These are phyloP conservation scores for Macrotis lagotis DNA, from an alignment of 2,113 vertebrate genomes.

Conservation along the genomic window DNA sequence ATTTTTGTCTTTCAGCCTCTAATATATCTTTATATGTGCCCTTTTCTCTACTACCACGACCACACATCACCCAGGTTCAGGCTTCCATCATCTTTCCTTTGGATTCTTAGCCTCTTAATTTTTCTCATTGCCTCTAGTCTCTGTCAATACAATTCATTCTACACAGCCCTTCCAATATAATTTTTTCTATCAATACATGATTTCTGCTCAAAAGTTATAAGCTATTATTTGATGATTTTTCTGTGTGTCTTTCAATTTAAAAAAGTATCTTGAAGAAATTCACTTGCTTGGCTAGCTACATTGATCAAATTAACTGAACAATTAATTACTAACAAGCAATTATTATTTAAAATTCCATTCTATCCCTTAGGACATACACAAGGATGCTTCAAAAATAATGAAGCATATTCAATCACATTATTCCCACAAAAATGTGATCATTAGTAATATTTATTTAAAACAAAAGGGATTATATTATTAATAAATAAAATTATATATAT, in stretches of 20 bases:
- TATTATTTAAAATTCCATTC: background rate
- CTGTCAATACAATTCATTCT: background rate
- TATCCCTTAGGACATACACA: background rate
- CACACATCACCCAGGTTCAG: background rate
- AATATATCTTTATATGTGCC: background rate
- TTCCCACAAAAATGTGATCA: background rate
- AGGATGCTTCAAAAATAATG: background rate
- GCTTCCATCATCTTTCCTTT: background rate
- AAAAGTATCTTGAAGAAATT: background rate
- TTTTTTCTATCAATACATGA: background rate
- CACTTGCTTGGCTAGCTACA: background rate
- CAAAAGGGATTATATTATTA: background rate
- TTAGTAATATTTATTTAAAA: background rate
- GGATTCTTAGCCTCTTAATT: background rate
- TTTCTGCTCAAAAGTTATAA: background rate
- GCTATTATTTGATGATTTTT: background rate
- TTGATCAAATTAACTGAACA: background rate
- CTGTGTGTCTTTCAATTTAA: background rate
- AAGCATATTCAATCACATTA: background rate
- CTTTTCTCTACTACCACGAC: background rate
- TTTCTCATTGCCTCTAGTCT: background rate
- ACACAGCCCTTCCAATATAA: background rate
- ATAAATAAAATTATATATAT: background rate
- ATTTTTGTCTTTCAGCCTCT: background rate
- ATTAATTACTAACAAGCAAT: constrained; percentile 1